A percentile compares a stretch with the other conserved stretches of the same genome.
phyloP scores from a whole-genome alignment of 2,113 vertebrate species.

The Tragelaphus strepsiceros region DNA sequence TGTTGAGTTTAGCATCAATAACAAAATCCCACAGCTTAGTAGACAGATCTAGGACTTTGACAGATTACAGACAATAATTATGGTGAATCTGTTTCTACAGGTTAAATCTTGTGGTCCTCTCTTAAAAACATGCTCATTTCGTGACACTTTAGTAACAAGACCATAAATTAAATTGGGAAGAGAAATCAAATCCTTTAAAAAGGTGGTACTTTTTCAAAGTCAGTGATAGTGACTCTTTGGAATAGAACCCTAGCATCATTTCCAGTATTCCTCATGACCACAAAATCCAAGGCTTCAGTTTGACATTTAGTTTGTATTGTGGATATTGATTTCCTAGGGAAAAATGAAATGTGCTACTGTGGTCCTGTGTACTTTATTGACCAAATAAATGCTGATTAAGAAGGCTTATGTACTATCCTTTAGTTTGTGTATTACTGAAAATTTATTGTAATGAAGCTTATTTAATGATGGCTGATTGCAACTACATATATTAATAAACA shows the following conservation, averaged over 20 bases:
- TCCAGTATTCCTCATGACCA: neutral
- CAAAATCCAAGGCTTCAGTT: slow-evolving; percentile 35
- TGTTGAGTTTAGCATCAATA: neutral
- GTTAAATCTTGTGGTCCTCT: neutral
- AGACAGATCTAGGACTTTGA: neutral
- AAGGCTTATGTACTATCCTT: slow-evolving; percentile 13
- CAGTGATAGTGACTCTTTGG: neutral
- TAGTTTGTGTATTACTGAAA: slow-evolving; percentile 26
- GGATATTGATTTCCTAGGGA: slow-evolving; percentile 47
- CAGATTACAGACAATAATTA: neutral
- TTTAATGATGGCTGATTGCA: slow-evolving; percentile 28
- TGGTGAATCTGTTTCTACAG: neutral
- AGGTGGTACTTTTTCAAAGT: neutral
- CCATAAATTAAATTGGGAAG: slow-evolving; percentile 24
- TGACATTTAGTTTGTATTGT: slow-evolving; percentile 46
- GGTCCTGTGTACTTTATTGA: slow-evolving; percentile 40
- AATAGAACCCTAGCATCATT: neutral
- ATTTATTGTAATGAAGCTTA: slow-evolving; percentile 42
- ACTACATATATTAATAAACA: slow-evolving; percentile 47
- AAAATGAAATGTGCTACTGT: slow-evolving; percentile 11
- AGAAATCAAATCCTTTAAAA: slow-evolving; percentile 10
- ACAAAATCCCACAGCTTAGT: neutral
- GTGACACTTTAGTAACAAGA: slow-evolving; percentile 18
- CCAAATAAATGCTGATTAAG: slow-evolving; percentile 51
- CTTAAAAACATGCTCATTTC: slow-evolving; percentile 1